A percentile compares a stretch with the other conserved stretches of the same genome.
Conservation (phyloP, 2,797 vertebrate species). For the Enteromius anoplus region DNA sequence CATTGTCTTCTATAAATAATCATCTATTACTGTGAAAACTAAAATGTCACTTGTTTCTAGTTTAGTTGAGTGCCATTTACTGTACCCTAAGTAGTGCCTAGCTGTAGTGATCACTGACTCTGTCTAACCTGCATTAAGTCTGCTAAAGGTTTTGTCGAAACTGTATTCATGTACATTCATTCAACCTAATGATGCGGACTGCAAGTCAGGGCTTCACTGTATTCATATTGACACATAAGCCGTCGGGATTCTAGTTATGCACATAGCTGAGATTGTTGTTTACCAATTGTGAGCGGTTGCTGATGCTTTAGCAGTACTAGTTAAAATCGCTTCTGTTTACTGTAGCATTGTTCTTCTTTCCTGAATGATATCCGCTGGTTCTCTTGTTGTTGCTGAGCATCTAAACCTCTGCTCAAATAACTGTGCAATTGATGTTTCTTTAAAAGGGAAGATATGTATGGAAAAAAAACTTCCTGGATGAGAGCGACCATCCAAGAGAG, state of each 20-base stretch:
- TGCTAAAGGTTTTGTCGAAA: conserved; percentile 30
- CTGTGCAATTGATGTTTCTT: conserved; percentile 8
- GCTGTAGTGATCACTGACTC: conserved; percentile 1
- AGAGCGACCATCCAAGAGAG: conserved; percentile 16
- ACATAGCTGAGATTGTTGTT: conserved; percentile 28
- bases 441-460: neutral
- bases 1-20: neutral
- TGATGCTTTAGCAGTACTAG: conserved; percentile 33
- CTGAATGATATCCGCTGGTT: conserved; percentile 24
- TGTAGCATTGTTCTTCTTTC: conserved; percentile 11
- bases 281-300: conserved; percentile 16
- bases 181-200: conserved; percentile 42
- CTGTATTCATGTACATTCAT: conserved; percentile 2
- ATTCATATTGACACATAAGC: neutral
- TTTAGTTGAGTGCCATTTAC: neutral
- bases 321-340: conserved; percentile 30
- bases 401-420: conserved; percentile 23
- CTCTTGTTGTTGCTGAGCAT: conserved; percentile 34
- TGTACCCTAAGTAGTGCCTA: neutral
- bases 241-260: conserved; percentile 11
- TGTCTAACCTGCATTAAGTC: conserved; percentile 1
- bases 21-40: conserved; percentile 25
- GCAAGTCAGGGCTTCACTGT: conserved; percentile 1
- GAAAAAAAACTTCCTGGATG: conserved; percentile 5
- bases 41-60: conserved; percentile 8